These are phyloP conservation scores for Platycheirus rosarum DNA, from an alignment of 2,888 invertebrate genomes.

Conservation along the genomic window DNA sequence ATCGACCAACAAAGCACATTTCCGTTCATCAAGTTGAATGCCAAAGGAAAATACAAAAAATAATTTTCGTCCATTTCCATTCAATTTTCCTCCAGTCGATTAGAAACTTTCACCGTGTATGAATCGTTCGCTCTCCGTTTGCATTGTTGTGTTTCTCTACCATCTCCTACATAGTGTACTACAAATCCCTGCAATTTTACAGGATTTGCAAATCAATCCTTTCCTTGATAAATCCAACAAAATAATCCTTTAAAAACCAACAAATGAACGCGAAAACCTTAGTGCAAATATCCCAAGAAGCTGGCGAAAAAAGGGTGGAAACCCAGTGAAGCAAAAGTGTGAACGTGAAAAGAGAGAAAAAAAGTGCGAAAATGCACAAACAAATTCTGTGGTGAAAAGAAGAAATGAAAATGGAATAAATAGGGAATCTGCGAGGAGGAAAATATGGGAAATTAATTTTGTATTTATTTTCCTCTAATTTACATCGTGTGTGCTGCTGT, in stretches of 20 bases:
- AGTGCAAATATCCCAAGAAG: conserved; percentile 39
- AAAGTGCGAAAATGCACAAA: conserved; percentile 72
- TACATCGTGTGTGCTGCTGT: conserved; percentile 11
- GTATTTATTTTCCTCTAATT: conserved; percentile 3
- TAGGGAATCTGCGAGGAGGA: conserved; percentile 7
- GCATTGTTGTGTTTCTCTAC: conserved; percentile 14
- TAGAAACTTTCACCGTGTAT: conserved; percentile 65
- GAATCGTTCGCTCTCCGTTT: neutral
- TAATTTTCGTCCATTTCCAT: conserved; percentile 43
- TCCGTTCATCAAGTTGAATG: conserved; percentile 58
- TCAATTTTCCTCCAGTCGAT: conserved; percentile 62
- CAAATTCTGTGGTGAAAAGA: conserved; percentile 56
- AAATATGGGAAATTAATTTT: conserved; percentile 63
- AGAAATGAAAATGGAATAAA: conserved; percentile 13
- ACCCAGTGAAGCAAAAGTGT: conserved; percentile 61
- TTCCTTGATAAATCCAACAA: neutral
- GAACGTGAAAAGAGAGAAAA: conserved; percentile 35
- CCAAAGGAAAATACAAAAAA: conserved; percentile 51
- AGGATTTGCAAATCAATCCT: neutral
- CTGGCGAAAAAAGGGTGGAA: conserved; percentile 70
- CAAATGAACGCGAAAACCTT: conserved; percentile 22
- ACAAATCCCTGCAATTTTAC: neutral
- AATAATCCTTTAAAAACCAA: neutral
- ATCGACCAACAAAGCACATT: conserved; percentile 41
- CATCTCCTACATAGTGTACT: conserved; percentile 19